A percentile compares a stretch with the other conserved stretches of the same genome.
These are phyloP conservation scores for Brachionus angularis DNA, from an alignment of 1,140 invertebrate species.

Conservation along the genomic window DNA sequence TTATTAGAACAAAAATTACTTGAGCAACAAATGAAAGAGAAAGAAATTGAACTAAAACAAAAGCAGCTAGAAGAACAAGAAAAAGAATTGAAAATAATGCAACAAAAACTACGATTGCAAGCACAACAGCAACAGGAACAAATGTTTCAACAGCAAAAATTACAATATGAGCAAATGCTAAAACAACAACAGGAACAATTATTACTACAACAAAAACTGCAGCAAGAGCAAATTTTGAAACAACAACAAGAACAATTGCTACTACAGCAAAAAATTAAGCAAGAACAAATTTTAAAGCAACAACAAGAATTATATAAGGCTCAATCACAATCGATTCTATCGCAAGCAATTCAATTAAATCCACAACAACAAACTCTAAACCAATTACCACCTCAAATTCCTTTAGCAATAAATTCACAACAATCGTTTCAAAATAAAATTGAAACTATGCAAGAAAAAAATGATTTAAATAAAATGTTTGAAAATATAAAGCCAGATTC, in stretches of 20 bases:
- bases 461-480: background rate
- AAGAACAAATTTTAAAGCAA: background rate
- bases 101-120: conserved; percentile 18
- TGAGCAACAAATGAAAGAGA: background rate
- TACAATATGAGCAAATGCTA: conserved; percentile 6
- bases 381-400: too few species aligned
- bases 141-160: conserved; percentile 7
- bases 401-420: too few species aligned
- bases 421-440: too few species aligned
- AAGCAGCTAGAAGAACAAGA: conserved; percentile 3
- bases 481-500: conserved; percentile 17
- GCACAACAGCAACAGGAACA: background rate
- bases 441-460: too few species aligned
- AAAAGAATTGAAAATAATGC: conserved; percentile 5
- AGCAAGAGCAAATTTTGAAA: background rate
- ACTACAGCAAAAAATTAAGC: conserved; percentile 7
- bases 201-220: background rate
- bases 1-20: background rate
- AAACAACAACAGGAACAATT: conserved; percentile 15
- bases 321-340: background rate
- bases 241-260: background rate
- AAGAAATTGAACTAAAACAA: background rate
- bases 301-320: background rate
- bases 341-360: background rate
- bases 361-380: background rate